phyloP scores from a whole-genome alignment of 2,113 vertebrate species.

The Prinia subflava region DNA sequence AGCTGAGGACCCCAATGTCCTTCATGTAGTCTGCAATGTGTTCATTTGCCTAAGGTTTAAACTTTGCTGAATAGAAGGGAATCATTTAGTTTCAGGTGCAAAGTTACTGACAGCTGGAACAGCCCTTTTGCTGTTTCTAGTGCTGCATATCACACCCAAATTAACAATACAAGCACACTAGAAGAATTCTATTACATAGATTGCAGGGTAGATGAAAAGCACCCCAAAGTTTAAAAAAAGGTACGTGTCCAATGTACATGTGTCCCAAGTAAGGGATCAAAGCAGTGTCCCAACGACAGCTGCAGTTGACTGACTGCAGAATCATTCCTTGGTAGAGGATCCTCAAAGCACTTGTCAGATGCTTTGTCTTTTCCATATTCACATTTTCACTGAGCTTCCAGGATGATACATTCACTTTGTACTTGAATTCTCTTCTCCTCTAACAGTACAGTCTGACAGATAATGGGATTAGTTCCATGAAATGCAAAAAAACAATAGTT shows the following conservation, averaged over 20 bases:
- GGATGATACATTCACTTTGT: not conserved
- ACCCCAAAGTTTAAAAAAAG: not conserved
- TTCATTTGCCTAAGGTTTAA: not conserved
- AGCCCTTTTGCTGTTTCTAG: not conserved
- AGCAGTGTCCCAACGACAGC: not conserved
- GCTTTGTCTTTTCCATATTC: not conserved
- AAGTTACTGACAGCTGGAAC: not conserved
- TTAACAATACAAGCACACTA: not conserved
- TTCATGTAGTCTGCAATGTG: not conserved
- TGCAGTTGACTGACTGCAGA: not conserved
- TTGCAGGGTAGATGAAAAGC: not conserved
- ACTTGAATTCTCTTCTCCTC: not conserved
- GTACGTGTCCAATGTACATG: rapidly evolving
- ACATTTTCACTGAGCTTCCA: not conserved
- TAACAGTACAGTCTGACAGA: not conserved
- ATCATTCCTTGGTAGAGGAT: not conserved
- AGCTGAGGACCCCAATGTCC: not conserved
- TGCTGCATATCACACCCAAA: not conserved
- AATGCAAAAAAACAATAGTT: not conserved
- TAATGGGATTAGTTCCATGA: not conserved
- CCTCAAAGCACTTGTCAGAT: not conserved
- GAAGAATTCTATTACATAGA: not conserved
- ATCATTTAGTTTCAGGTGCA: not conserved
- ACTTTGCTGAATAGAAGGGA: not conserved
- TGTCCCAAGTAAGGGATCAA: not conserved